Conservation (phyloP, 2,113 vertebrate species). For the Macaca mulatta region DNA sequence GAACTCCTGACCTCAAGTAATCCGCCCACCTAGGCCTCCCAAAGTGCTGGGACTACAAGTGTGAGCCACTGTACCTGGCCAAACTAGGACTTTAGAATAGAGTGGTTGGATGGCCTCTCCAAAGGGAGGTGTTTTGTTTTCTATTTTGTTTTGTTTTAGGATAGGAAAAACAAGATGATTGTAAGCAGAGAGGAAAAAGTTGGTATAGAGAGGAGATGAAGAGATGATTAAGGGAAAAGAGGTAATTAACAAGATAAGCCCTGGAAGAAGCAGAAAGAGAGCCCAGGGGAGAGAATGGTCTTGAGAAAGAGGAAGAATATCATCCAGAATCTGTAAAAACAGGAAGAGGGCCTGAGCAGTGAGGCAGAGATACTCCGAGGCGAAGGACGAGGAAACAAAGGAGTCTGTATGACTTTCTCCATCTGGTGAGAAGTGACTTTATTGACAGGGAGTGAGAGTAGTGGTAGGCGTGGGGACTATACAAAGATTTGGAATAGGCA, state of each 20-base stretch:
- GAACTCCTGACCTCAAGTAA: no score
- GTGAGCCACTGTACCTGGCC: no score
- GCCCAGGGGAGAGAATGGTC: no score
- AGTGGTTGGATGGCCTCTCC: no score
- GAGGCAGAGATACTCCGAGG: background rate
- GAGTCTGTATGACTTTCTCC: background rate
- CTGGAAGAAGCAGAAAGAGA: background rate
- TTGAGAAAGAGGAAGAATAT: background rate
- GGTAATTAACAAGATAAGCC: background rate
- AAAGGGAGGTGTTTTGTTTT: background rate
- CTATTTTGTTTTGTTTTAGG: background rate
- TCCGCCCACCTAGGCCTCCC: no score
- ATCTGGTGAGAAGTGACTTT: background rate
- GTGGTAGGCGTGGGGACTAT: background rate
- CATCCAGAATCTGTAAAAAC: background rate
- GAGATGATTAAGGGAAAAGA: background rate
- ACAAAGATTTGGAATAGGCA: background rate
- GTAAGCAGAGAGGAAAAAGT: background rate
- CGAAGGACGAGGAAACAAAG: background rate
- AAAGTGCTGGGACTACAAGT: no score
- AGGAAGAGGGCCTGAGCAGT: background rate
- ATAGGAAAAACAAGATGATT: background rate
- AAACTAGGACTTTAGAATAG: background rate
- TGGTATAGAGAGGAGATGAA: background rate
- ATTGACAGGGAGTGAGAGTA: background rate